Conservation (phyloP, 92 coral and sea anemone species). For the Parazoanthus atlanticus region DNA sequence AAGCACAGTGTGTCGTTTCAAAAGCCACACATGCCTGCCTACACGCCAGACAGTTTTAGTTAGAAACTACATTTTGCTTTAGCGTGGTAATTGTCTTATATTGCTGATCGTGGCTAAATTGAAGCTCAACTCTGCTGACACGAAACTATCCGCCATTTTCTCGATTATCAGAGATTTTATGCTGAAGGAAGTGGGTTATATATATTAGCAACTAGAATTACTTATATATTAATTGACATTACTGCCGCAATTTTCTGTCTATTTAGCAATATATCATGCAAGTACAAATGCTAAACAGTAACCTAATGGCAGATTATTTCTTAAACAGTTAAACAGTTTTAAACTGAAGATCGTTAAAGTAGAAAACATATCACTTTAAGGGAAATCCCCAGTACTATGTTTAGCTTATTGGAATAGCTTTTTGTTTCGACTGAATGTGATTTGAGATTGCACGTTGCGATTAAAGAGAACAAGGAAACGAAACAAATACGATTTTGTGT, state of each 20-base stretch:
- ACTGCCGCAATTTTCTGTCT: background rate
- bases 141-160: conserved; percentile 1
- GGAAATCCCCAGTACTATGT: conserved; percentile 1
- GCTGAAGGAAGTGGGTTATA: conserved; percentile 20
- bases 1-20: background rate
- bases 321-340: background rate
- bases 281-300: background rate
- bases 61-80: conserved; percentile 1
- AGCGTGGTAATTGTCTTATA: background rate
- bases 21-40: background rate
- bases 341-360: background rate
- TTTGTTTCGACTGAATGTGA: conserved; percentile 32
- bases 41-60: background rate
- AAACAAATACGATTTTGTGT: conserved; percentile 37
- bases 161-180: background rate
- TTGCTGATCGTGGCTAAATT: conserved; percentile 11
- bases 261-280: background rate
- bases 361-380: background rate
- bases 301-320: background rate
- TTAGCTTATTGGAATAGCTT: conserved; percentile 11
- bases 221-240: conserved; percentile 20
- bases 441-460: conserved; percentile 22
- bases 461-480: conserved; percentile 21
- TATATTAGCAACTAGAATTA: background rate
- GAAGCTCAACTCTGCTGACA: background rate